Conservation (phyloP, 2,888 invertebrate genomes). For the Graphium colonna region DNA sequence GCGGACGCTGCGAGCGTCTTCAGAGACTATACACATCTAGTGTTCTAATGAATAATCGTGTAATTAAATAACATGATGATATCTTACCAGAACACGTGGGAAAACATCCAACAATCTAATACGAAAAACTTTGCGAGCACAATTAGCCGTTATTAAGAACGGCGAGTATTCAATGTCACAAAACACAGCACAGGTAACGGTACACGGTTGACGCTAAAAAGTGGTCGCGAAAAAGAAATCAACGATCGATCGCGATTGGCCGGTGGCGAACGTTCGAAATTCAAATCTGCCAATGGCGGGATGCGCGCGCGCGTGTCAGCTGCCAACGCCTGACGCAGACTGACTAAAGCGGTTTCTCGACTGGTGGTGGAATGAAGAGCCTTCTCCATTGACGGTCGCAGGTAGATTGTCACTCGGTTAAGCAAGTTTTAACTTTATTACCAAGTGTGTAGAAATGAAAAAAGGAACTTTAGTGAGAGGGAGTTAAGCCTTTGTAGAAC, state of each 20-base stretch:
- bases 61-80: conserved; percentile 25
- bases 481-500: conserved; percentile 36
- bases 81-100: conserved; percentile 62
- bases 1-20: background rate
- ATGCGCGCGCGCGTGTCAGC: conserved; percentile 55
- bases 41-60: background rate
- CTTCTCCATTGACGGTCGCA: conserved; percentile 69
- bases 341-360: conserved; percentile 64
- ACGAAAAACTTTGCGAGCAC: conserved; percentile 32
- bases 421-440: conserved; percentile 32
- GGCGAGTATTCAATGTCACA: conserved; percentile 56
- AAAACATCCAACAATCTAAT: conserved; percentile 62
- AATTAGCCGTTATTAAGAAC: conserved; percentile 33
- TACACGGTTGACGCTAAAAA: conserved; percentile 60
- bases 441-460: background rate
- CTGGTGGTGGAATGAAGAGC: conserved; percentile 58
- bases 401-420: conserved; percentile 38
- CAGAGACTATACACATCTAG: background rate
- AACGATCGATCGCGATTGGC: conserved; percentile 66
- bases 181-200: conserved; percentile 59
- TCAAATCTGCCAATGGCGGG: conserved; percentile 53
- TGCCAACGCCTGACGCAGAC: conserved; percentile 61
- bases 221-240: conserved; percentile 62
- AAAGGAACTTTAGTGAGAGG: conserved; percentile 23
- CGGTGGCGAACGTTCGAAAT: conserved; percentile 58